Conservation (phyloP, 2,888 invertebrate species). For the Epirrhoe tristata region DNA sequence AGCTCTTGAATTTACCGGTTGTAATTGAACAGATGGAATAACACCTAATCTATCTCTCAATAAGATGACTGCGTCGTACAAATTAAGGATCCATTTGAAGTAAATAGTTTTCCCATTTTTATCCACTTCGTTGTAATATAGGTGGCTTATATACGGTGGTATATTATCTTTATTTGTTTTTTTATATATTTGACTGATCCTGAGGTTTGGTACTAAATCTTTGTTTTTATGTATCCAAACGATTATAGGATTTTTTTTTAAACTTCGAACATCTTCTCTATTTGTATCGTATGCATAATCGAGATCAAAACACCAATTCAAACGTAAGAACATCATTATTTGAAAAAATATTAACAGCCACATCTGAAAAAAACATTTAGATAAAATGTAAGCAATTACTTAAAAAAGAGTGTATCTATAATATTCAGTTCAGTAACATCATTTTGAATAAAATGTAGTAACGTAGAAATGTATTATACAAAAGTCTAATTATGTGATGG, state of each 20-base stretch:
- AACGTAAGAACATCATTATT: neutral
- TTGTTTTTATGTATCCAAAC: constrained; percentile 5
- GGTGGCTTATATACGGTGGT: constrained; percentile 16
- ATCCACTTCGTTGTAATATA: constrained; percentile 20
- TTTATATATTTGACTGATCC: neutral
- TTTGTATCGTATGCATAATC: neutral
- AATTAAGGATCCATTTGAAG: constrained; percentile 12
- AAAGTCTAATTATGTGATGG: too few species aligned
- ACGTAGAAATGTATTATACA: too few species aligned
- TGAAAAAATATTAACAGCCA: constrained; percentile 1
- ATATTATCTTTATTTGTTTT: constrained; percentile 3
- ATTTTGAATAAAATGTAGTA: too few species aligned
- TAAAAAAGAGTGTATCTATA: neutral
- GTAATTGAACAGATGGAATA: neutral
- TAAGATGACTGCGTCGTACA: constrained; percentile 16
- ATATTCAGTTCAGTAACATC: neutral
- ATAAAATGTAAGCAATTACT: neutral
- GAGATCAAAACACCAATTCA: neutral
- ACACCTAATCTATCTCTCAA: constrained; percentile 19
- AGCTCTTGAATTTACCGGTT: neutral
- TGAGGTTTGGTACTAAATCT: neutral
- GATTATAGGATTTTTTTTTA: constrained; percentile 6
- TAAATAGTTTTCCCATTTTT: constrained; percentile 12
- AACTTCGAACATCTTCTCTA: neutral
- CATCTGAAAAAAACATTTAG: constrained; percentile 4